Evolutionary conservation across 2,113 vertebrate species (phyloP).

Genomic region (Pterocles burchelli): DNA sequence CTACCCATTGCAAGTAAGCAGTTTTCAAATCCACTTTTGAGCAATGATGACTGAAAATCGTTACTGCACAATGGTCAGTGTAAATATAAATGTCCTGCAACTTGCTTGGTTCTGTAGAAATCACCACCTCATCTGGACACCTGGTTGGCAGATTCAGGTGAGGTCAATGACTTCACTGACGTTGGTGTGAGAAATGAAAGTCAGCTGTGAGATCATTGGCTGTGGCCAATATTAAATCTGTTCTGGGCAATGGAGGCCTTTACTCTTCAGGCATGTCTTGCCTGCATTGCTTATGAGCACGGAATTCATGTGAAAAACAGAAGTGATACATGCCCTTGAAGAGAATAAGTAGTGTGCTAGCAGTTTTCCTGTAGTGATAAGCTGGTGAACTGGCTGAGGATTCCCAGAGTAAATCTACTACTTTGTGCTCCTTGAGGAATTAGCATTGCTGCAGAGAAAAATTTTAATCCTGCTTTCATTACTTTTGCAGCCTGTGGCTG

Average conservation of each 20-base stretch:
- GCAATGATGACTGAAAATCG: neutral
- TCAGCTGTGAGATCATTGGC: neutral
- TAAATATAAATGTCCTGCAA: neutral
- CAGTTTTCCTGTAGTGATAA: neutral
- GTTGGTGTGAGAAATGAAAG: neutral
- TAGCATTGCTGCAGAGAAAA: slow-evolving; percentile 52
- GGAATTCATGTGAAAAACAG: neutral
- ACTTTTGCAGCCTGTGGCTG: slow-evolving; percentile 62
- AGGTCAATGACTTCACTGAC: neutral
- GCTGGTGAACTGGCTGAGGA: neutral
- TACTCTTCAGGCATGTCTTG: neutral
- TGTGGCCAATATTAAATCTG: neutral
- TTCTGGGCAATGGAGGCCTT: neutral
- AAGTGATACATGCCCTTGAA: neutral
- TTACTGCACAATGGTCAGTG: rapidly evolving
- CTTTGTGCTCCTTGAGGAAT: neutral
- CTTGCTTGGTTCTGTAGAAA: neutral
- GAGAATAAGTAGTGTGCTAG: neutral
- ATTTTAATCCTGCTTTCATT: slow-evolving; percentile 41
- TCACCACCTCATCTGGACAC: neutral
- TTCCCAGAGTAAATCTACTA: neutral
- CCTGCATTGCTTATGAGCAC: neutral
- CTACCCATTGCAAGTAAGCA: neutral
- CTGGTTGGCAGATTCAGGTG: neutral
- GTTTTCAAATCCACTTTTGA: neutral